A percentile compares a stretch with the other conserved stretches of the same genome.
phyloP scores from a whole-genome alignment of 2,888 invertebrate species.

The Ephialtes manifestator region DNA sequence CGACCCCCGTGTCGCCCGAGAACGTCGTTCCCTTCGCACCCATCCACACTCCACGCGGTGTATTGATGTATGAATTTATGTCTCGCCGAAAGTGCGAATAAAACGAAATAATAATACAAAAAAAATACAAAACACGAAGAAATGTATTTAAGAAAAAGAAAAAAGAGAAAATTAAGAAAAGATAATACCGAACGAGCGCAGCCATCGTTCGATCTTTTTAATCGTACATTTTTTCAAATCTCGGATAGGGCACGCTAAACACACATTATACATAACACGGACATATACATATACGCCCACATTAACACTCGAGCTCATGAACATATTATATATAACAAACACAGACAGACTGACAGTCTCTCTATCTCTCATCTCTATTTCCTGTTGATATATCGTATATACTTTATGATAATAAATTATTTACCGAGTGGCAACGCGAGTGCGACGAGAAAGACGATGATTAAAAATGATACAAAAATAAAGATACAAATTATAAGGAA shows the following conservation, averaged over 20 bases:
- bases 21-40: constrained; percentile 48
- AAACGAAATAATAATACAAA: constrained; percentile 63
- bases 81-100: constrained; percentile 49
- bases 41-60: constrained; percentile 24
- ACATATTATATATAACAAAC: constrained; percentile 37
- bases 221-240: constrained; percentile 72
- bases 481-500: constrained; percentile 54
- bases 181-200: constrained; percentile 63
- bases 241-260: constrained; percentile 57
- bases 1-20: constrained; percentile 18
- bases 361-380: constrained; percentile 75
- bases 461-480: constrained; percentile 21
- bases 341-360: constrained; percentile 54
- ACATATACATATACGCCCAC: constrained; percentile 40
- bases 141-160: constrained; percentile 33
- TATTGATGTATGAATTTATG: constrained; percentile 60
- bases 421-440: constrained; percentile 76
- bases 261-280: constrained; percentile 15
- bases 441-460: constrained; percentile 54
- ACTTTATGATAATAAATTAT: constrained; percentile 81
- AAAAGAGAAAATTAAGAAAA: constrained; percentile 41
- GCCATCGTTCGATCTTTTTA: constrained; percentile 72
- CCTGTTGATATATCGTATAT: constrained; percentile 84
- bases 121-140: constrained; percentile 54
- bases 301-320: constrained; percentile 54